Base-by-base conservation (phyloP, 1,140 invertebrate genomes). In the Drosophila albomicans region DNA sequence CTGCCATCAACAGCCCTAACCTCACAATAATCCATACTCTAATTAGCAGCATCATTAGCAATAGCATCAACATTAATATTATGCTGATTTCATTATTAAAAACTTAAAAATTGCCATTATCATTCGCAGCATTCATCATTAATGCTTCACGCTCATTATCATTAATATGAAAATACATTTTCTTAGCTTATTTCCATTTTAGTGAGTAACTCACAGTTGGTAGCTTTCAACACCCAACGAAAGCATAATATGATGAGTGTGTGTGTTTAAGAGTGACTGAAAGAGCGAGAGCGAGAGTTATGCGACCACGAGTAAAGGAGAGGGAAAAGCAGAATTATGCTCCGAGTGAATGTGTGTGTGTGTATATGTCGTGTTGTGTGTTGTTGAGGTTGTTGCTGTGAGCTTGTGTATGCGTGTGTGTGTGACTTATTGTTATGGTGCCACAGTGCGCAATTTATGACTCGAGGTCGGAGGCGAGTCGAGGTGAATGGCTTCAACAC, bases 361-460 rank as follows among this genome's bases (percentile, higher is more conserved):
- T 68, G 64, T 90, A 71, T 74, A 64, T 79, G 51, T 84, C 20
- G 20, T 10, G 6, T 10, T 38, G 35, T 38, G 35, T 38, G 35
- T 38, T 38, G 35, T 38, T 38, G 35, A 38, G 35, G 35, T 38
- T 38, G 35, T 38, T 38, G 35, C 10, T 38, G 8, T 51, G 13
- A 28, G 5, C 38, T 11, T 52, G 25, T 35, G 25, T 57, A 25
- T 56, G 32, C 3, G 43, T 35, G 25, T 20, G 15, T 75, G 68
- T 79, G 52, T 84, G 78, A 87, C 82, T 91, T 91, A 91, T 91
- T 91, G 88, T 91, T 91, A 91, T 91, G 88, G 82, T 77, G 82
- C 75, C 82, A 91, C 80, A 91, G 82, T 78, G 68, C 82, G 70
- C 80, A 91, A 91, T 91, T 91, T 91, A 91, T 91, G 87, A 91